Conservation (phyloP, 2,797 vertebrate species). For the Anas acuta region DNA sequence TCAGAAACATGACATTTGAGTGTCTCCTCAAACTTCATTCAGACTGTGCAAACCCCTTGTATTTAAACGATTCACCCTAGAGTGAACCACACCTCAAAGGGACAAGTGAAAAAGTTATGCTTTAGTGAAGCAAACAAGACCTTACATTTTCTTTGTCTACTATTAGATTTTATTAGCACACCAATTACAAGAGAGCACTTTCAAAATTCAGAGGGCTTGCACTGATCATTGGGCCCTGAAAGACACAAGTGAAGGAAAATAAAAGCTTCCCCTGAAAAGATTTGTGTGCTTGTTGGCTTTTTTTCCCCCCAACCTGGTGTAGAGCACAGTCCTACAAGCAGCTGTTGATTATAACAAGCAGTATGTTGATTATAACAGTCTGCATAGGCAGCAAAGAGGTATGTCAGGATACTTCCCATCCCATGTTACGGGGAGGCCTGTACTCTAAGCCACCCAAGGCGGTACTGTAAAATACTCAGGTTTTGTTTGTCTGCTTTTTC, state of each 20-base stretch:
- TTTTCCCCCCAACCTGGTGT: background rate
- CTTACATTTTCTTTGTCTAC: background rate
- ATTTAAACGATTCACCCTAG: background rate
- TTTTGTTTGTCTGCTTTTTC: background rate
- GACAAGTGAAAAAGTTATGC: background rate
- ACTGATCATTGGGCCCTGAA: background rate
- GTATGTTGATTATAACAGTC: background rate
- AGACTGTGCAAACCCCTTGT: background rate
- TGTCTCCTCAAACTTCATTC: background rate
- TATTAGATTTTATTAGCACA: background rate
- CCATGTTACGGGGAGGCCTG: background rate
- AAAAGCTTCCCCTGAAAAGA: background rate
- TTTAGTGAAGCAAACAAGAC: background rate
- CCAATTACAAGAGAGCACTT: background rate
- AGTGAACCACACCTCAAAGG: background rate
- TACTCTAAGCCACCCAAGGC: background rate
- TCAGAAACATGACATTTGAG: slow-evolving; percentile 11
- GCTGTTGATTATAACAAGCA: background rate
- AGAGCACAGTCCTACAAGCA: background rate
- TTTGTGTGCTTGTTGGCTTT: background rate
- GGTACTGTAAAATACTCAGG: background rate
- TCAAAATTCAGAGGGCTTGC: background rate
- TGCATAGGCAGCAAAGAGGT: background rate
- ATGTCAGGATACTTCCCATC: background rate
- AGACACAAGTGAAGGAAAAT: background rate